phyloP scores from a whole-genome alignment of 2,113 vertebrate species.

The Baryphthengus martii region DNA sequence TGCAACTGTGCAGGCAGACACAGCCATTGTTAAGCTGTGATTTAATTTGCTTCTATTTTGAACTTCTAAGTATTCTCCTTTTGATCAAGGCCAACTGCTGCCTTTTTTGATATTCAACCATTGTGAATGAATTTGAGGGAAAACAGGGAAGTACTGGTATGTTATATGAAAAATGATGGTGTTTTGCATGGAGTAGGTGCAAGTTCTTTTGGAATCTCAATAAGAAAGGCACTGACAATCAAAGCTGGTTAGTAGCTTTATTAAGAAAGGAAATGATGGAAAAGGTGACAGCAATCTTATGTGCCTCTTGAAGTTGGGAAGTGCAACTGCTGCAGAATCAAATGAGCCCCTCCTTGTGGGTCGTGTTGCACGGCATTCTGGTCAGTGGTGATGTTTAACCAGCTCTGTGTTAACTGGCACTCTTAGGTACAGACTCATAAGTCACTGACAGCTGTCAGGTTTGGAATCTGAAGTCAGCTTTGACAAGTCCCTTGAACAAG shows the following conservation, averaged over 20 bases:
- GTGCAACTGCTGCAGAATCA: not conserved
- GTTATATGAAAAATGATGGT: accelerated
- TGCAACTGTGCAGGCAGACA: not conserved
- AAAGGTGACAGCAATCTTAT: not conserved
- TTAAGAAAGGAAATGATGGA: not conserved
- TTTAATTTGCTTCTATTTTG: not conserved
- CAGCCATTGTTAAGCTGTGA: not conserved
- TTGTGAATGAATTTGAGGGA: not conserved
- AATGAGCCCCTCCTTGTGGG: not conserved
- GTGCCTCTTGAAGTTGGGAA: not conserved
- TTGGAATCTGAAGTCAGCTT: not conserved
- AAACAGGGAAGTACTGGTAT: not conserved
- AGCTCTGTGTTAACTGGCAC: not conserved
- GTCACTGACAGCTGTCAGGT: not conserved
- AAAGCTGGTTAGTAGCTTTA: not conserved
- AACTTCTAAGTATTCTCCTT: not conserved
- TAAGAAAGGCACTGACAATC: not conserved
- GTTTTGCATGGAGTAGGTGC: not conserved
- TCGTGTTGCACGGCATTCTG: accelerated
- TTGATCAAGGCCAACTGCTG: not conserved
- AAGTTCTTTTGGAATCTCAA: not conserved
- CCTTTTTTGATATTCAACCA: not conserved
- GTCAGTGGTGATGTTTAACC: not conserved
- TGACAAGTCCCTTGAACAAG: not conserved
- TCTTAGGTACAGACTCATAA: not conserved